phyloP scores from a whole-genome alignment of 2,888 invertebrate species.

The Ditula angustiorana region DNA sequence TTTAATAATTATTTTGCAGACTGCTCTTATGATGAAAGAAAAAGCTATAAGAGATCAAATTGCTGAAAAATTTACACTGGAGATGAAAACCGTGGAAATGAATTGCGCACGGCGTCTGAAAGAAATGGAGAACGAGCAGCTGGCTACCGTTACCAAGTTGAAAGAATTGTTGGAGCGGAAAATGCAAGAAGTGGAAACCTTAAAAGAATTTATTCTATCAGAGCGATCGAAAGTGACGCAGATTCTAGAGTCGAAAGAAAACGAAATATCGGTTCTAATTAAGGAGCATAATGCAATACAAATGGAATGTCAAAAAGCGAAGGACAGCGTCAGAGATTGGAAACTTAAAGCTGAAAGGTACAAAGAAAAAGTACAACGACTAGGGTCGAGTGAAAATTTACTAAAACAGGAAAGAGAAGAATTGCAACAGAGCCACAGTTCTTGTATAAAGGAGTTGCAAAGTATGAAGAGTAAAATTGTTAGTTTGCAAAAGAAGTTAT shows the following conservation, averaged over 20 bases:
- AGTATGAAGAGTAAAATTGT: constrained; percentile 72
- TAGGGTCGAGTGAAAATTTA: constrained; percentile 69
- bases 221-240: constrained; percentile 82
- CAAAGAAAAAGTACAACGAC: constrained; percentile 66
- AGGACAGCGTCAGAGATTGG: constrained; percentile 67
- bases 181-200: constrained; percentile 80
- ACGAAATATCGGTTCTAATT: constrained; percentile 76
- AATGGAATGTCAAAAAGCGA: constrained; percentile 68
- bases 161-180: constrained; percentile 81
- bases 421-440: constrained; percentile 62
- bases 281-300: constrained; percentile 74
- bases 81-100: constrained; percentile 86
- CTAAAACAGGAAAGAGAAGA: constrained; percentile 74
- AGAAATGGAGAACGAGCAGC: constrained; percentile 81
- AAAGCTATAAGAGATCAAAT: constrained; percentile 88
- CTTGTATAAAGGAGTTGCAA: constrained; percentile 66
- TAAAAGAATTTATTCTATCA: constrained; percentile 80
- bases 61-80: constrained; percentile 87
- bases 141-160: constrained; percentile 72
- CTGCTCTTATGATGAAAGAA: constrained; percentile 81
- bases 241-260: constrained; percentile 81
- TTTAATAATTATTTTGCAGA: constrained; percentile 60
- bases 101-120: constrained; percentile 79
- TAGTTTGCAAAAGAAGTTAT: constrained; percentile 74
- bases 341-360: constrained; percentile 71